A percentile compares a stretch with the other conserved stretches of the same genome.
These are phyloP conservation scores for Cyphomyrmex costatus DNA, from an alignment of 1,140 invertebrate genomes.

Conservation along the genomic window DNA sequence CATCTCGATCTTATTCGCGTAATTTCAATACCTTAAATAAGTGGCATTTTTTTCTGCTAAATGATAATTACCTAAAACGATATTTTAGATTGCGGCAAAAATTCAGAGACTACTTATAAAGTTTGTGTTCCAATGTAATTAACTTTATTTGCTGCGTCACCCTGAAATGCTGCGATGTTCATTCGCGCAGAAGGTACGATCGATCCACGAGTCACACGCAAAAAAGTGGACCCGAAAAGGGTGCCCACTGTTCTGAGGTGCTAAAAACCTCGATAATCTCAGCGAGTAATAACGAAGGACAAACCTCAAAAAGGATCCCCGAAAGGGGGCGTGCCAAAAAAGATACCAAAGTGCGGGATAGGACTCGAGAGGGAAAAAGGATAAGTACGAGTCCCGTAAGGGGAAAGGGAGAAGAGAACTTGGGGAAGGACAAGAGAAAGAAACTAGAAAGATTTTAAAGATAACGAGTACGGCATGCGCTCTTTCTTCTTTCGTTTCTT, in stretches of 20 bases:
- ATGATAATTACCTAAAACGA: slow-evolving; percentile 43
- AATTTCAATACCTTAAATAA: slow-evolving; percentile 17
- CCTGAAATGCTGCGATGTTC: slow-evolving; percentile 7
- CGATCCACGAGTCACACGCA: slow-evolving; percentile 40
- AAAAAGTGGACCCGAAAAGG: slow-evolving; percentile 12
- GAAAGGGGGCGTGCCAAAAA: slow-evolving; percentile 62
- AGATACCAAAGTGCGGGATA: slow-evolving; percentile 32
- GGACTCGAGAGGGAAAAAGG: slow-evolving; percentile 32
- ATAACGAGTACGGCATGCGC: slow-evolving; percentile 78
- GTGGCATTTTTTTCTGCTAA: background rate
- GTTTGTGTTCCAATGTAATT: slow-evolving; percentile 57
- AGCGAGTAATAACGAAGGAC: slow-evolving; percentile 71
- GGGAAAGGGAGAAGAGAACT: slow-evolving; percentile 41
- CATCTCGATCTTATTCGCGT: background rate
- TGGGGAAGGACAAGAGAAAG: slow-evolving; percentile 45
- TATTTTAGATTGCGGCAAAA: slow-evolving; percentile 39
- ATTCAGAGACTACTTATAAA: slow-evolving; percentile 48
- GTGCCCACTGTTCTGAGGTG: slow-evolving; percentile 55
- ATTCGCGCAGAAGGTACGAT: slow-evolving; percentile 47
- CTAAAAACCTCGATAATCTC: slow-evolving; percentile 74
- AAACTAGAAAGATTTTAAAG: slow-evolving; percentile 74
- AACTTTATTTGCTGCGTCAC: slow-evolving; percentile 58
- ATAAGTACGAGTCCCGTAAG: slow-evolving; percentile 59
- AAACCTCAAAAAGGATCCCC: slow-evolving; percentile 58
- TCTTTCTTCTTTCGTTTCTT: slow-evolving; percentile 68